phyloP scores from a whole-genome alignment of 1,140 invertebrate species.

The Octopus sinensis region DNA sequence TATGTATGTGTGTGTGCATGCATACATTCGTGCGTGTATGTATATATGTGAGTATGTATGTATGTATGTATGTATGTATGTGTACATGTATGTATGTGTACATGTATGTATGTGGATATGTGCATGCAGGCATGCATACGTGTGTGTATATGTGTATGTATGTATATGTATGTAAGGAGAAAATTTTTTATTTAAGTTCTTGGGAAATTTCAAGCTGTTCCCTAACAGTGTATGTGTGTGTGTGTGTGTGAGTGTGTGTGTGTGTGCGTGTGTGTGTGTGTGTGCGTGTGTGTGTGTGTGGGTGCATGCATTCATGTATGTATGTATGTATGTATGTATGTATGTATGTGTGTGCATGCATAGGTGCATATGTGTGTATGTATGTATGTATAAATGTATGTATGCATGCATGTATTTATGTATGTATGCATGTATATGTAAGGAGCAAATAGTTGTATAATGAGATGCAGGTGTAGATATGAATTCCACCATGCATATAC shows the following conservation, averaged over 20 bases:
- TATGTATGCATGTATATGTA: slow-evolving; percentile 37
- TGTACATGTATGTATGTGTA: no score
- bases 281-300: not conserved
- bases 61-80: no score
- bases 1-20: not conserved
- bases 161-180: no score
- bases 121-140: no score
- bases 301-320: slow-evolving; percentile 14
- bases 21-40: not conserved
- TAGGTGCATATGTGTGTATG: slow-evolving; percentile 17
- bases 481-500: not conserved
- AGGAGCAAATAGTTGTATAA: slow-evolving; percentile 34
- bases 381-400: slow-evolving; percentile 21
- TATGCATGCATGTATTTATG: slow-evolving; percentile 18
- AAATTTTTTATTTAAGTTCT: no score
- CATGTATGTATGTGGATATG: no score
- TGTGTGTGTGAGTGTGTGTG: slow-evolving; percentile 4
- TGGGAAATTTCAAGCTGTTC: no score
- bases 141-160: no score
- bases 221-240: not conserved
- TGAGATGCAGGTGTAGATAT: not conserved
- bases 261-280: not conserved
- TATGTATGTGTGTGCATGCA: slow-evolving; percentile 19
- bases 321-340: slow-evolving; percentile 28
- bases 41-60: no score